Evolutionary conservation across 92 coral and sea anemone genomes (phyloP).

Genomic region (Paragorgia papillata): DNA sequence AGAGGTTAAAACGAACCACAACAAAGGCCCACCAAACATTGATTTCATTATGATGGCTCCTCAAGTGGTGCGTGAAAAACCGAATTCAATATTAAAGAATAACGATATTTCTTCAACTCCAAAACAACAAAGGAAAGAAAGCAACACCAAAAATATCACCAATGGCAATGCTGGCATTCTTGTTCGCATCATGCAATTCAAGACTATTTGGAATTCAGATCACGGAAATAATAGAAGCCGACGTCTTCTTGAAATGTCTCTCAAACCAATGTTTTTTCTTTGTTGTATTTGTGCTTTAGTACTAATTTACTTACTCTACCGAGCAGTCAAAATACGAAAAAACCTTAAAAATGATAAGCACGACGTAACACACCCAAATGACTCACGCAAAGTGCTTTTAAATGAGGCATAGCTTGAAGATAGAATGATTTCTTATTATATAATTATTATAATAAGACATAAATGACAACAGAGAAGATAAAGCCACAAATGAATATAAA

Average conservation of each 20-base stretch:
- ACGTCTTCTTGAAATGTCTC: slow-evolving; percentile 30
- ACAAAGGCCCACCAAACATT: slow-evolving; percentile 24
- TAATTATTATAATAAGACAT: no score
- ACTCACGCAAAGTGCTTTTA: slow-evolving; percentile 7
- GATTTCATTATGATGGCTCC: slow-evolving; percentile 46
- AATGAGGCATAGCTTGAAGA: slow-evolving; percentile 37
- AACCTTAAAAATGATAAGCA: slow-evolving; percentile 17
- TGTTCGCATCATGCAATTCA: slow-evolving; percentile 24
- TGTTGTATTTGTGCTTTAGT: slow-evolving; percentile 40
- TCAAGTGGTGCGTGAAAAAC: neutral
- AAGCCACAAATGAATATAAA: no score
- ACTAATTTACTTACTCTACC: slow-evolving; percentile 28
- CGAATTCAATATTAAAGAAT: neutral
- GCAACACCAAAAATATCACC: neutral
- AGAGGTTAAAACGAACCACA: neutral
- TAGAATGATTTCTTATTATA: neutral
- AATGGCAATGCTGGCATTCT: neutral
- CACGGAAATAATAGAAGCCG: slow-evolving; percentile 21
- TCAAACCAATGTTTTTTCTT: slow-evolving; percentile 37
- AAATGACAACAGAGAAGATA: no score
- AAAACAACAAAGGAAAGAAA: neutral
- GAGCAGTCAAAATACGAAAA: slow-evolving; percentile 38
- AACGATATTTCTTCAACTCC: neutral
- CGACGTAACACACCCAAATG: slow-evolving; percentile 18
- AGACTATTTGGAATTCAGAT: slow-evolving; percentile 33